These are phyloP conservation scores for Xanthia icteritia DNA, from an alignment of 2,888 invertebrate species.

Conservation along the genomic window DNA sequence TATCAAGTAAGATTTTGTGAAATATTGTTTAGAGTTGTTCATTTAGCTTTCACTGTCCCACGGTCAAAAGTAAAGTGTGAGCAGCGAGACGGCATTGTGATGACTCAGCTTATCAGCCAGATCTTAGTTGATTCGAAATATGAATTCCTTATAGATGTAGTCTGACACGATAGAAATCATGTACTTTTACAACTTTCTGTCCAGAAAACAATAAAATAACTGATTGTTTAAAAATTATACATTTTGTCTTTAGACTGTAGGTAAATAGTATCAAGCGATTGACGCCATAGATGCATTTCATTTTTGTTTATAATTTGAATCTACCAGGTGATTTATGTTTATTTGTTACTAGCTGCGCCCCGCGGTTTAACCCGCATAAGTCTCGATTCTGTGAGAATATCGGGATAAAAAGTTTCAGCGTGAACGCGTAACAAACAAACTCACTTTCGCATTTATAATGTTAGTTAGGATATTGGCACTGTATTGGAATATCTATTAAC, in stretches of 20 bases:
- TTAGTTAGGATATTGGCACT: too few species aligned
- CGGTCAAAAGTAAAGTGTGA: constrained; percentile 68
- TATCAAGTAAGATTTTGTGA: constrained; percentile 81
- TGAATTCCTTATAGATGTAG: constrained; percentile 42
- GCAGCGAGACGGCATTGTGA: constrained; percentile 63
- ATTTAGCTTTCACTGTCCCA: constrained; percentile 84
- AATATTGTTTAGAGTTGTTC: constrained; percentile 75
- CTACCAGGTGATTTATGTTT: background rate
- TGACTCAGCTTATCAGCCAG: constrained; percentile 64
- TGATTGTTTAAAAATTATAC: background rate
- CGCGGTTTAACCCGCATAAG: too few species aligned
- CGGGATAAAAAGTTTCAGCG: too few species aligned
- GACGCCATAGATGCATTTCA: background rate
- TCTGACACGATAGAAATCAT: constrained; percentile 20
- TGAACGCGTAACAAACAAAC: too few species aligned
- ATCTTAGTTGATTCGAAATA: constrained; percentile 57
- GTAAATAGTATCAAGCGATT: background rate
- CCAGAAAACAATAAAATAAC: background rate
- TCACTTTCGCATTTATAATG: too few species aligned
- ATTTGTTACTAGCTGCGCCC: too few species aligned
- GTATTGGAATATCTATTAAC: background rate
- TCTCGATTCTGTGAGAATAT: too few species aligned
- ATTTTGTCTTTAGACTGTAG: background rate
- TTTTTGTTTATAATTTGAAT: background rate
- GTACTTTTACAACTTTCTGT: constrained; percentile 17